Evolutionary conservation across 2,888 invertebrate genomes (phyloP).

Genomic region (Zygaena filipendulae): DNA sequence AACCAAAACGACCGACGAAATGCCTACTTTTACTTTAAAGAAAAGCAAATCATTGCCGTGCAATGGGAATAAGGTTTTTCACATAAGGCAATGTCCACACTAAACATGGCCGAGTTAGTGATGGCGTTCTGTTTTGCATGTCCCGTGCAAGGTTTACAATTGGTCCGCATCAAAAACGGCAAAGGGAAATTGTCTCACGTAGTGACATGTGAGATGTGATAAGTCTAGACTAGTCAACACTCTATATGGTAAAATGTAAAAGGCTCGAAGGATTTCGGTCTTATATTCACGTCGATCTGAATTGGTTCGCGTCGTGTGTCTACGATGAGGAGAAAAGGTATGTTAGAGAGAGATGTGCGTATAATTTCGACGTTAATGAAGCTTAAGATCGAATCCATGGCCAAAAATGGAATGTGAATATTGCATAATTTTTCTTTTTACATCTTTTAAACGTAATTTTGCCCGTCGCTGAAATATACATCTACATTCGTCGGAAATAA

Average conservation of each 20-base stretch:
- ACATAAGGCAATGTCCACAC: slow-evolving; percentile 29
- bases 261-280: too few species aligned
- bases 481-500: too few species aligned
- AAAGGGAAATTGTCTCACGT: slow-evolving; percentile 42
- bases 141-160: slow-evolving; percentile 36
- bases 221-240: slow-evolving; percentile 1
- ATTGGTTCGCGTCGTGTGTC: too few species aligned
- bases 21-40: slow-evolving; percentile 24
- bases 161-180: slow-evolving; percentile 40
- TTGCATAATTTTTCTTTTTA: too few species aligned
- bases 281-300: too few species aligned
- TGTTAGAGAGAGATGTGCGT: too few species aligned
- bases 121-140: slow-evolving; percentile 40
- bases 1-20: slow-evolving; percentile 27
- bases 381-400: too few species aligned
- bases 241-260: background rate
- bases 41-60: slow-evolving; percentile 28
- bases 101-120: slow-evolving; percentile 31
- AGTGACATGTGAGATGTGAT: slow-evolving; percentile 13
- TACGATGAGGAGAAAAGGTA: too few species aligned
- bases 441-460: too few species aligned
- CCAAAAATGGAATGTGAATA: too few species aligned
- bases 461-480: too few species aligned
- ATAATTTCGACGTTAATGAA: too few species aligned
- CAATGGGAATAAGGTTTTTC: slow-evolving; percentile 27